phyloP scores from a whole-genome alignment of 53 echinoderm and acorn worm species.

The Echinometra lucunter region DNA sequence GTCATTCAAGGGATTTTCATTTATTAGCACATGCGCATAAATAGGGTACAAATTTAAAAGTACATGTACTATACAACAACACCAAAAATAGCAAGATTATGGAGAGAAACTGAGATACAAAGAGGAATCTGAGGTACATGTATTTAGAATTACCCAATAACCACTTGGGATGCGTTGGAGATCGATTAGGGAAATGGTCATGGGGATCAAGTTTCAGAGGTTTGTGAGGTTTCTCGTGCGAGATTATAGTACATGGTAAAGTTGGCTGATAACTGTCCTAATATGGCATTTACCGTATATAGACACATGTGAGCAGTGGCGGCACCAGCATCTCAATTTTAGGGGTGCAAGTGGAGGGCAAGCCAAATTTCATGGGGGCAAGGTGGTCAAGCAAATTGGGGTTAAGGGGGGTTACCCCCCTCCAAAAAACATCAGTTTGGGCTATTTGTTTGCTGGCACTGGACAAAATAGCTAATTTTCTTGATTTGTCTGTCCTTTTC shows the following conservation, averaged over 20 bases:
- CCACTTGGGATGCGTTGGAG: not conserved
- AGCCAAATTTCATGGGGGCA: too few relatives aligned
- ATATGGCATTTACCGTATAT: not conserved
- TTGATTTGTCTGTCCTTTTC: too few relatives aligned
- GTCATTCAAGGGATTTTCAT: too few relatives aligned
- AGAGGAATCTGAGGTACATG: conserved; percentile 8
- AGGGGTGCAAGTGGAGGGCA: too few relatives aligned
- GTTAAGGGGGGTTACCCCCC: too few relatives aligned
- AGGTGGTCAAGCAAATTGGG: too few relatives aligned
- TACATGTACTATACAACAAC: not conserved
- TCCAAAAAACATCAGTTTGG: too few relatives aligned
- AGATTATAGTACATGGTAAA: not conserved
- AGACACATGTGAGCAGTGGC: too few relatives aligned
- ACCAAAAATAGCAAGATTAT: not conserved
- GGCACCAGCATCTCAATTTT: too few relatives aligned
- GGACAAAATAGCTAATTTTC: too few relatives aligned
- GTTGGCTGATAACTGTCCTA: not conserved
- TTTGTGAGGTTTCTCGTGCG: not conserved
- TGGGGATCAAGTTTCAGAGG: not conserved
- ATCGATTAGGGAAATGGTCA: not conserved
- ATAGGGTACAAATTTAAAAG: not conserved
- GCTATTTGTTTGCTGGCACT: too few relatives aligned
- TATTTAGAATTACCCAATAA: not conserved
- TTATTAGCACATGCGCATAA: too few relatives aligned
- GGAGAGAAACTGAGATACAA: not conserved